Percentiles rank a stretch among this genome's conserved stretches.
phyloP scores from a whole-genome alignment of 2,888 invertebrate species.

The Antheraea assamensis region DNA sequence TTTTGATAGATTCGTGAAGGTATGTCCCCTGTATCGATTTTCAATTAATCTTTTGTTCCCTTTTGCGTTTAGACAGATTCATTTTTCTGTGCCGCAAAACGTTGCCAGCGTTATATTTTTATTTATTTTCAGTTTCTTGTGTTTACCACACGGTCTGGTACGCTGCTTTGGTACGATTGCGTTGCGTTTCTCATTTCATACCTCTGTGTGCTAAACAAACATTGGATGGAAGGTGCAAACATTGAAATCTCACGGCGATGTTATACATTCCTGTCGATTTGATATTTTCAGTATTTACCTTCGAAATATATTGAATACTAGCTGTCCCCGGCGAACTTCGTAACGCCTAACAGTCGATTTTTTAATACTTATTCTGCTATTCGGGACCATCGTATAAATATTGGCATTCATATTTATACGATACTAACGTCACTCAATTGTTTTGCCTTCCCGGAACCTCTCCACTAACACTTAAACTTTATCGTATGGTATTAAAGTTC shows the following conservation, averaged over 20 bases:
- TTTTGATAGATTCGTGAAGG: conserved; percentile 74
- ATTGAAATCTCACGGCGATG: conserved; percentile 62
- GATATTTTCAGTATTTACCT: conserved; percentile 37
- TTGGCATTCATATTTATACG: no score
- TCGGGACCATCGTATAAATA: no score
- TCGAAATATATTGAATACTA: conserved; percentile 26
- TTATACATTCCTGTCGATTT: conserved; percentile 65
- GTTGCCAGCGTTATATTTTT: conserved; percentile 49
- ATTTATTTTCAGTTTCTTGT: conserved; percentile 59
- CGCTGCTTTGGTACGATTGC: conserved; percentile 37
- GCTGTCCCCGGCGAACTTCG: no score
- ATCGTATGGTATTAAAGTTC: no score
- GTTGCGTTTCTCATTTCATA: conserved; percentile 44
- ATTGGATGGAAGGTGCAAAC: conserved; percentile 57
- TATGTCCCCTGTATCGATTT: conserved; percentile 71
- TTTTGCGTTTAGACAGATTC: conserved; percentile 66
- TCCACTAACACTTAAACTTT: no score
- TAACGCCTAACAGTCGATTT: no score
- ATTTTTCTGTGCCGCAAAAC: conserved; percentile 58
- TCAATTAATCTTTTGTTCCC: conserved; percentile 78
- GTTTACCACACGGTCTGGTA: conserved; percentile 42
- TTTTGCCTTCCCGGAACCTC: no score
- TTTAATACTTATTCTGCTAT: no score
- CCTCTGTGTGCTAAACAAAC: conserved; percentile 65
- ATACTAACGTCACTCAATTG: no score